These are phyloP conservation scores for Pseudorhiza aurosa DNA, from an alignment of 30 jellyfish, hydroid and myxozoan species.

Conservation along the genomic window DNA sequence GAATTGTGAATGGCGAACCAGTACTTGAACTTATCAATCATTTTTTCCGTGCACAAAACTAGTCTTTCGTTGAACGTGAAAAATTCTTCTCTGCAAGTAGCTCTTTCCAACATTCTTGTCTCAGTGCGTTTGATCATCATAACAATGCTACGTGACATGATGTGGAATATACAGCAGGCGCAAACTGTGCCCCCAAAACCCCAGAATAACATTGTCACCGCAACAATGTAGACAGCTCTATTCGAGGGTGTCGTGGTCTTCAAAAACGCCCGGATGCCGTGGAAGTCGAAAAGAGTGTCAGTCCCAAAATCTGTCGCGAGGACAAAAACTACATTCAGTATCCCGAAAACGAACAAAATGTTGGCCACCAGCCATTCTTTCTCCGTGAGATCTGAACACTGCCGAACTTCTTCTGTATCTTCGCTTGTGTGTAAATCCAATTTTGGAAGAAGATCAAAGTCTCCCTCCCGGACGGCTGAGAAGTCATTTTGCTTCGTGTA, in stretches of 20 bases:
- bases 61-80: slow-evolving; percentile 18
- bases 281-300: slow-evolving; percentile 48
- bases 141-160: slow-evolving; percentile 38
- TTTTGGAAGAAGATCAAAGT: slow-evolving; percentile 23
- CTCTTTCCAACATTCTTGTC: background rate
- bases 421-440: background rate
- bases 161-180: slow-evolving; percentile 55
- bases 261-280: slow-evolving; percentile 47
- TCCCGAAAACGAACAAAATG: slow-evolving; percentile 9
- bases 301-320: slow-evolving; percentile 48
- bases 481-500: slow-evolving; percentile 12
- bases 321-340: slow-evolving; percentile 5
- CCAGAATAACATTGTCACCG: slow-evolving; percentile 48
- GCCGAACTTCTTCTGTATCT: slow-evolving; percentile 1
- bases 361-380: slow-evolving; percentile 44
- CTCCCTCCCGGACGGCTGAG: background rate
- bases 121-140: background rate
- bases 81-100: slow-evolving; percentile 17
- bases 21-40: slow-evolving; percentile 34
- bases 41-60: slow-evolving; percentile 1
- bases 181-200: slow-evolving; percentile 59
- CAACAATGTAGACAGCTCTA: slow-evolving; percentile 26
- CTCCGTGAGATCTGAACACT: slow-evolving; percentile 3
- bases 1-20: slow-evolving; percentile 60
- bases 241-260: slow-evolving; percentile 30